Evolutionary conservation across 2,113 vertebrate genomes (phyloP).

Genomic region (Paratilapia polleni): DNA sequence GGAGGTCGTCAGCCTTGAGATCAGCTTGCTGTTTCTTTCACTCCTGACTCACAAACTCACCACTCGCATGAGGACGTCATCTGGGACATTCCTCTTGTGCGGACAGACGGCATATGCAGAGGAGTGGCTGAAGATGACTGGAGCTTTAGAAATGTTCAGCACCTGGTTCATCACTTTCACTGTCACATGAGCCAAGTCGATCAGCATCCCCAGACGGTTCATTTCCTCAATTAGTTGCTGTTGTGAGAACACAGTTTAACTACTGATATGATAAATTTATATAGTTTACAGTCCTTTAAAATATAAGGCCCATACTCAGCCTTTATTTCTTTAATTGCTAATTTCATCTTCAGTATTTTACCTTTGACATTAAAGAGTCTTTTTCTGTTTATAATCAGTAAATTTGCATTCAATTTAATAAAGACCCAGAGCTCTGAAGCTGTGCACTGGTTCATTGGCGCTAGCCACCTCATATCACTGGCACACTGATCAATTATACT

Average conservation of each 20-base stretch:
- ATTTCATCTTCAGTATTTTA: neutral
- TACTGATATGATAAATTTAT: neutral
- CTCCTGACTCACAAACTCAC: constrained; percentile 73
- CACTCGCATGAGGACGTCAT: constrained; percentile 84
- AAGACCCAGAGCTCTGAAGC: neutral
- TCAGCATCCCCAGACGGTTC: constrained; percentile 93
- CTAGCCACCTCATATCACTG: neutral
- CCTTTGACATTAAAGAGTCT: neutral
- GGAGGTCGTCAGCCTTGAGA: neutral
- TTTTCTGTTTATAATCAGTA: neutral
- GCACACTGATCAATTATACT: neutral
- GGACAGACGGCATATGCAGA: constrained; percentile 85
- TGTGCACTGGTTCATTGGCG: neutral
- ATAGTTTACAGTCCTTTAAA: neutral
- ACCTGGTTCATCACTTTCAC: constrained; percentile 84
- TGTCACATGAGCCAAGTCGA: constrained; percentile 90
- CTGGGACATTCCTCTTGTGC: constrained; percentile 86
- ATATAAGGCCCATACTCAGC: neutral
- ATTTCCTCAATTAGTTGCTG: constrained; percentile 88
- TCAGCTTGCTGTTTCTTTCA: neutral
- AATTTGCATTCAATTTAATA: neutral
- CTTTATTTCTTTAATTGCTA: neutral
- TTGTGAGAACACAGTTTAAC: neutral
- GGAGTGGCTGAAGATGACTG: constrained; percentile 95
- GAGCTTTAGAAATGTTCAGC: constrained; percentile 84